Evolutionary conservation across 2,797 vertebrate species (phyloP).

Genomic region (Lycodopsis pacificus): DNA sequence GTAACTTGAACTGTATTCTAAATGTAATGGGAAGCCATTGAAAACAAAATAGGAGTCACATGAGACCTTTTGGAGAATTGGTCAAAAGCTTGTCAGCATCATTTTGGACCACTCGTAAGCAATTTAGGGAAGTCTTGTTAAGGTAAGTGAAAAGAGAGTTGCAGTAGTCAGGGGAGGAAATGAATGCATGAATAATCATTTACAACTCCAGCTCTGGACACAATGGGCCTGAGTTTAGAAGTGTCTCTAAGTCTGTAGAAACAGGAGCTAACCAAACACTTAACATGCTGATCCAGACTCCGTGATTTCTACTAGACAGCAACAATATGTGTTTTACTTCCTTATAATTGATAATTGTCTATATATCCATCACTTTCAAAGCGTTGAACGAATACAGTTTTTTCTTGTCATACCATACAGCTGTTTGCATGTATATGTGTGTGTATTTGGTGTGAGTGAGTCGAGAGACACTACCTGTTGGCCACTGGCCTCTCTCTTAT

Average conservation of each 20-base stretch:
- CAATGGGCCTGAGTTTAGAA: not conserved
- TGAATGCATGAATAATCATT: not conserved
- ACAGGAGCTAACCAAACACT: not conserved
- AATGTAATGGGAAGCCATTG: too few relatives aligned
- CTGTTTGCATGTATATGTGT: not conserved
- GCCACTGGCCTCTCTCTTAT: slow-evolving; percentile 93
- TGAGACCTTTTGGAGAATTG: not conserved
- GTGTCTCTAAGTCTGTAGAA: not conserved
- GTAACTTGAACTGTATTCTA: not conserved
- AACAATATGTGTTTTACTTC: not conserved
- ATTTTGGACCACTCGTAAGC: not conserved
- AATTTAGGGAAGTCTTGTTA: not conserved
- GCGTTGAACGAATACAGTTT: not conserved
- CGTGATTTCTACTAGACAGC: not conserved
- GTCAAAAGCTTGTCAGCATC: not conserved
- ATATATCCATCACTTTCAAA: not conserved
- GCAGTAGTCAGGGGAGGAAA: not conserved
- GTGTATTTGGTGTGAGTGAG: slow-evolving; percentile 7
- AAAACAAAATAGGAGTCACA: not conserved
- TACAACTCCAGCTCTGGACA: not conserved
- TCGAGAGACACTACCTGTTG: slow-evolving; percentile 88
- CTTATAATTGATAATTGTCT: not conserved
- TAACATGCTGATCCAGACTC: not conserved
- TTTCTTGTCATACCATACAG: not conserved
- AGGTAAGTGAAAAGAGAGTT: not conserved